Base-by-base conservation (phyloP, 2,113 vertebrate species). In the Hassar affinis region DNA sequence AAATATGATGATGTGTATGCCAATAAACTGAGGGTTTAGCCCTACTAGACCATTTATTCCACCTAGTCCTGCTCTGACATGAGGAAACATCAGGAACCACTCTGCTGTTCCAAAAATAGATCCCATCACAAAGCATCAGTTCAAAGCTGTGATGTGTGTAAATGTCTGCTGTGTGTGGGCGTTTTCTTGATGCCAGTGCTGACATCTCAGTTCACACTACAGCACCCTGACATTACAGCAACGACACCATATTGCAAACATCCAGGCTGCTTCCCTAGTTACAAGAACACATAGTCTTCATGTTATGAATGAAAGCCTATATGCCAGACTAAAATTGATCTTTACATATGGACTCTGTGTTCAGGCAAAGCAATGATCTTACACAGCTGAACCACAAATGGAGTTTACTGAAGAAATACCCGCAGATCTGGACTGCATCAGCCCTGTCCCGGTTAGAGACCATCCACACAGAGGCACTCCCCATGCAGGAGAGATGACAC, bases 401-500 rank as follows among this genome's bases (percentile, higher is more conserved):
- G 27, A 51, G 42, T 35, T 51, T 30, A 49, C 45, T 64, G 59
- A 64, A 66, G 42, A 51, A 64, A 66, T 74, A 25, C 51, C 74
- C 33, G 74, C 51, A 76, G 51, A 6, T 62, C 78, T 62, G 59
- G 35, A 45, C 45, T 80, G 47, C 49, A 76, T 68, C 33, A 57
- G 52, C 59, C 42, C 15, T 64, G 17, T 72, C 30, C 33, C 7
- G 18, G 22, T 25, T 86, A 56, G 30, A 74, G 51, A 35, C 59
- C 42, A 51, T 47, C 38, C 35, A 68, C 72, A 84, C 9, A 59
- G 45, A 78, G 52, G 57, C 47, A 77, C 78, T 52, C 78, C 66
- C 78, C 35, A 52, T 47, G 17, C 72, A 71, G 52, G 76, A 38
- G 2, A 80, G 78, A 86, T 86, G 85, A 86, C 78, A 78, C 82